Base-by-base conservation (phyloP, 1,140 invertebrate species). In the Wiebesia pumilae region DNA sequence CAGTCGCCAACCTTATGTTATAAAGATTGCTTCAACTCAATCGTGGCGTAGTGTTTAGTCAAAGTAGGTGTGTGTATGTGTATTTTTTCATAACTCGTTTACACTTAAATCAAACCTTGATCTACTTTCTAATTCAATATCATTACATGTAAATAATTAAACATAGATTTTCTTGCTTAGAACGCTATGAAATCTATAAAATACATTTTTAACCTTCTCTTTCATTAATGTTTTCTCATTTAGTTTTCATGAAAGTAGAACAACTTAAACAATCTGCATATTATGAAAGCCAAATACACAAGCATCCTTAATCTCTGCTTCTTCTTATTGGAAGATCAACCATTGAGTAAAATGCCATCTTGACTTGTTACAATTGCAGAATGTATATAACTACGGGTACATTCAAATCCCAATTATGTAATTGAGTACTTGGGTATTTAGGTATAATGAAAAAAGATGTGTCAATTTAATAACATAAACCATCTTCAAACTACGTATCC, bases 111-210 rank as follows among this genome's bases (percentile, higher is more conserved):
- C 12, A 30, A 30, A 65, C 80, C 80, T 69, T 81, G 62, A 69
- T n/a, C 62, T n/a, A 81, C 80, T 81, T 81, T 69, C 80, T 33
- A 67, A 47, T 69, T n/a, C 33, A 30, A 81, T 43, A 27, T 75
- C 27, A 75, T 43, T 75, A n/a, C 38, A 9, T 43, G n/a, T 10
- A 14, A 43, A 71, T 71, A 71, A 71, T 71, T 71, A 54, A 33
- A 38, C 16, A 24, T 1, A 38, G 21, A 71, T 62, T 27, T 16
- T 38, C 30, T 2, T 24, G 2, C 3, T 69, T 54, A 54, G 7
- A 16, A 47, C 19, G 10, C 3, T 27, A 62, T 1, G 24, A 27
- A 62, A 4, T 27, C 4, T 27, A 62, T 27, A 4, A 27, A 62
- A 62, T 27, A 27, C 4, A 10, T 54, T 54, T 54, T 54, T 54